Evolutionary conservation across 2,888 invertebrate genomes (phyloP).

Genomic region (Ceriagrion tenellum): DNA sequence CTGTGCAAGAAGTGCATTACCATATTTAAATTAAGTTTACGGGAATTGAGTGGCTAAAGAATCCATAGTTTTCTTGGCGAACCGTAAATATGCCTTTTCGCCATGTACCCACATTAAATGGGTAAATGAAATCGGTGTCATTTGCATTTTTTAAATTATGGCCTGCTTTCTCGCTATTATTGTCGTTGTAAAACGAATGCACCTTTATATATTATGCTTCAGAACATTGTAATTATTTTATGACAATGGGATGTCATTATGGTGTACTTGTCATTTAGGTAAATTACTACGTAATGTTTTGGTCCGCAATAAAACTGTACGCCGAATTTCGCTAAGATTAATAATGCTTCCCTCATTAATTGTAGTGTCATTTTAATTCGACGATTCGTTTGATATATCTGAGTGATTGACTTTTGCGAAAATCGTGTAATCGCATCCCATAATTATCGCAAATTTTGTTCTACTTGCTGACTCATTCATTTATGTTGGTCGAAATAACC

Average conservation of each 20-base stretch:
- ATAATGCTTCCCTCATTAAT: neutral
- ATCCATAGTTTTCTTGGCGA: neutral
- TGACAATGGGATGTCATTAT: too few species aligned
- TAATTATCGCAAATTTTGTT: neutral
- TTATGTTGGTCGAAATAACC: neutral
- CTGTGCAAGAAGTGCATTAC: neutral
- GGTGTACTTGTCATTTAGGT: too few species aligned
- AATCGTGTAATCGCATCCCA: neutral
- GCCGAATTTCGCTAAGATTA: neutral
- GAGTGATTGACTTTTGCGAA: neutral
- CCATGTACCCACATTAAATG: too few species aligned
- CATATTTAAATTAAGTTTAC: neutral
- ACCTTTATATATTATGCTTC: neutral
- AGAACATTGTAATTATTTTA: neutral
- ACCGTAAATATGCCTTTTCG: neutral
- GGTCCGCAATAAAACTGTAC: too few species aligned
- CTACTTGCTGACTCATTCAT: constrained; percentile 14
- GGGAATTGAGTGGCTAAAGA: neutral
- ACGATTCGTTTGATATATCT: neutral
- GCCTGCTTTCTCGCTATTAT: neutral
- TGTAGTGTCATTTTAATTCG: neutral
- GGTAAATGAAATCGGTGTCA: neutral
- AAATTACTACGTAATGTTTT: too few species aligned
- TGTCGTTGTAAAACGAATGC: neutral
- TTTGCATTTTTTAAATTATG: neutral